A percentile compares a stretch with the other conserved stretches of the same genome.
These are phyloP conservation scores for Paramormyrops hopkinsi DNA, from an alignment of 2,797 vertebrate genomes.

Conservation along the genomic window DNA sequence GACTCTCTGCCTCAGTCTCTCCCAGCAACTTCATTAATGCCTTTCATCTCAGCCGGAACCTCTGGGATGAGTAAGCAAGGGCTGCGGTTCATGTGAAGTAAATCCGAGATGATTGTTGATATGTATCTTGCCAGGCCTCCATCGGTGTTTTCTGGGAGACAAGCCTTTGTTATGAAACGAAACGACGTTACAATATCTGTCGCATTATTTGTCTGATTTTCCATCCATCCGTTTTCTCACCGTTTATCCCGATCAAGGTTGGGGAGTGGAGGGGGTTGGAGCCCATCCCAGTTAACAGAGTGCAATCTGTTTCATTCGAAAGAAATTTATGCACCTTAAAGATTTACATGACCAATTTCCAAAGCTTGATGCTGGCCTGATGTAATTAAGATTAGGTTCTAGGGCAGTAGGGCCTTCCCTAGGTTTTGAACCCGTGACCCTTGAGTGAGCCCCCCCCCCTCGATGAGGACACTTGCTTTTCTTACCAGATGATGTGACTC, in stretches of 20 bases:
- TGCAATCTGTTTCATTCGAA: not conserved
- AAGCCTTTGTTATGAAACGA: not conserved
- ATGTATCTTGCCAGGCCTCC: not conserved
- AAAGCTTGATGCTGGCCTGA: not conserved
- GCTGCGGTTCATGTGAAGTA: not conserved
- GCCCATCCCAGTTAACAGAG: not conserved
- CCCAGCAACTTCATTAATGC: not conserved
- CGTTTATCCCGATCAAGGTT: not conserved
- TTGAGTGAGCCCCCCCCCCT: not conserved
- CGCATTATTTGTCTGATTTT: not conserved
- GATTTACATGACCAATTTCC: not conserved
- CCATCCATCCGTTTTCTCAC: not conserved
- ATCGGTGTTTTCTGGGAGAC: not conserved
- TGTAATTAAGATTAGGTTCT: not conserved
- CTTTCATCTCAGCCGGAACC: not conserved
- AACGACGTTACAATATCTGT: not conserved
- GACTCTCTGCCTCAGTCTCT: not conserved
- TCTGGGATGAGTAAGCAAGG: not conserved
- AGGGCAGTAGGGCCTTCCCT: not conserved
- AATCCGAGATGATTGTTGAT: not conserved
- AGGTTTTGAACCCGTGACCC: not conserved
- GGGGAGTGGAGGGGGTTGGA: not conserved
- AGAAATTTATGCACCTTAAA: not conserved
- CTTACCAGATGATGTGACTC: not conserved
- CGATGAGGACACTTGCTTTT: not conserved